Evolutionary conservation across 1,140 invertebrate species (phyloP).

Genomic region (Oncopodura yosiiana): DNA sequence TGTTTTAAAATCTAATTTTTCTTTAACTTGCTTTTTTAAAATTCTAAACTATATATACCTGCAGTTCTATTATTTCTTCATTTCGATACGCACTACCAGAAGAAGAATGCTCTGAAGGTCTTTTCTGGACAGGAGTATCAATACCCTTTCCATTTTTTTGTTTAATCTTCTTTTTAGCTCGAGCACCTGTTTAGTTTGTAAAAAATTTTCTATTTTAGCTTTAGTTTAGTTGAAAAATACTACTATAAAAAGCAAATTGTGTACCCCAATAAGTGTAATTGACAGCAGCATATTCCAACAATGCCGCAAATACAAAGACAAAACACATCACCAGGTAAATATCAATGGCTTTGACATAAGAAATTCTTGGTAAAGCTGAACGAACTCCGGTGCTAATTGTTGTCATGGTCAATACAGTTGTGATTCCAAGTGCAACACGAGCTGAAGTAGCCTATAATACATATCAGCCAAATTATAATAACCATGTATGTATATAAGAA

Average conservation of each 20-base stretch:
- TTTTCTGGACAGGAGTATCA: constrained; percentile 25
- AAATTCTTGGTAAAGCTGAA: constrained; percentile 88
- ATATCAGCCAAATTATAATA: too few relatives aligned
- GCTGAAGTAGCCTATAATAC: too few relatives aligned
- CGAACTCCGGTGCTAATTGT: constrained; percentile 96
- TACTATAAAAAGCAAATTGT: too few relatives aligned
- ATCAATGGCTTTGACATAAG: constrained; percentile 97
- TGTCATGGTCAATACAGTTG: constrained; percentile 96
- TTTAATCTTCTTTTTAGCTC: constrained; percentile 34
- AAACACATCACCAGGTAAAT: constrained; percentile 99
- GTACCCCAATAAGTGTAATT: constrained; percentile 99
- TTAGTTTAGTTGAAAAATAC: too few relatives aligned
- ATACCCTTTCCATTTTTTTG: constrained; percentile 10
- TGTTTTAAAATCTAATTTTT: neutral
- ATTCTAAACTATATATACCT: too few relatives aligned
- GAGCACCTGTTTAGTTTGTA: too few relatives aligned
- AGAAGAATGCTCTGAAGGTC: constrained; percentile 13
- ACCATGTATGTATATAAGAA: too few relatives aligned
- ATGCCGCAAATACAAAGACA: constrained; percentile 93
- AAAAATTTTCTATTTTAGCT: too few relatives aligned
- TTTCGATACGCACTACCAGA: constrained; percentile 36
- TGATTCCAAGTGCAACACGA: constrained; percentile 93
- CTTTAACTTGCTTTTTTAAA: neutral
- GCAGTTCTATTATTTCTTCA: constrained; percentile 66
- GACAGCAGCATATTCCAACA: constrained; percentile 94